These are phyloP conservation scores for Bradysia coprophila DNA, from an alignment of 1,140 invertebrate species.

Conservation along the genomic window DNA sequence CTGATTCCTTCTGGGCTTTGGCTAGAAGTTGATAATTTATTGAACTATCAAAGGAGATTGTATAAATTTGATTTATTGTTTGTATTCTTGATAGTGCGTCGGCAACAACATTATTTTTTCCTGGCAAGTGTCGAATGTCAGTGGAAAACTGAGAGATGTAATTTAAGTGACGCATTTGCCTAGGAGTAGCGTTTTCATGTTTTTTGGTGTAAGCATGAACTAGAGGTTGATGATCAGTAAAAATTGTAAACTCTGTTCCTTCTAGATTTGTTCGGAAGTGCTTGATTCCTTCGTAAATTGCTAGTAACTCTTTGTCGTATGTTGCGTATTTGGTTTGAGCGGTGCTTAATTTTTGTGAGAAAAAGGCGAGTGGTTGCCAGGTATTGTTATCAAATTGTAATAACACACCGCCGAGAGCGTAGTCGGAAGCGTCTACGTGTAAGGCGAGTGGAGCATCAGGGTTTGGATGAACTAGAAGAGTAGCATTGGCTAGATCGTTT, in stretches of 20 bases:
- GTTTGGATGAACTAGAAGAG: no score
- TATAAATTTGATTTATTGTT: slow-evolving; percentile 10
- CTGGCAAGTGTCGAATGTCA: slow-evolving; percentile 14
- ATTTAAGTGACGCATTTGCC: slow-evolving; percentile 10
- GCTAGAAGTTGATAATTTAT: no score
- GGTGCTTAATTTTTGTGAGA: slow-evolving; percentile 8
- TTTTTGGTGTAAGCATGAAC: slow-evolving; percentile 10
- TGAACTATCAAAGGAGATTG: no score
- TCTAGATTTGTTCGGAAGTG: slow-evolving; percentile 18
- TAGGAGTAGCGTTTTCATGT: slow-evolving; percentile 5
- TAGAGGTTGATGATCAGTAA: slow-evolving; percentile 18
- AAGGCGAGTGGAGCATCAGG: no score
- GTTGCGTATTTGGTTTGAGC: slow-evolving; percentile 11
- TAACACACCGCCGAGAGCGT: no score
- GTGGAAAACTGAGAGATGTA: no score
- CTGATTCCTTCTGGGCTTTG: no score
- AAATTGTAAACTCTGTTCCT: slow-evolving; percentile 11
- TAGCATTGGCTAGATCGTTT: no score
- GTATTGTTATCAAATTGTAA: no score
- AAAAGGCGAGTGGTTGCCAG: slow-evolving; percentile 13
- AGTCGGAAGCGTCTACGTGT: no score
- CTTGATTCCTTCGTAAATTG: slow-evolving; percentile 12
- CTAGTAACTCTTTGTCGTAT: slow-evolving; percentile 20
- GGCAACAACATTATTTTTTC: slow-evolving; percentile 10
- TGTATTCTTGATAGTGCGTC: slow-evolving; percentile 8